phyloP scores from a whole-genome alignment of 2,113 vertebrate species.

The Entelurus aequoreus region DNA sequence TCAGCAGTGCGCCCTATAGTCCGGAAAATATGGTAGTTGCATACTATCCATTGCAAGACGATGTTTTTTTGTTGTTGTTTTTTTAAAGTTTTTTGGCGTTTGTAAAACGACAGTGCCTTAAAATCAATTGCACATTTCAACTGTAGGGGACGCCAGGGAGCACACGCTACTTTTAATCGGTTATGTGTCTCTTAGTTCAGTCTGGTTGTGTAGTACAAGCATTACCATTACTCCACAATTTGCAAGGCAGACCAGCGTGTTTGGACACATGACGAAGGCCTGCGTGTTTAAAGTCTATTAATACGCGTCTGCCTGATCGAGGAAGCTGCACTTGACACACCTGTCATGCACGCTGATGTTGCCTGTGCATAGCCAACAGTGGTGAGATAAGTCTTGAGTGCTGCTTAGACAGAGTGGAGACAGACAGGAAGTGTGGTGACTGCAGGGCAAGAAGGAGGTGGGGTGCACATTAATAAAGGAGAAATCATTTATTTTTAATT shows the following conservation, averaged over 20 bases:
- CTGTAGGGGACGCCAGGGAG: no score
- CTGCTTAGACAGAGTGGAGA: slow-evolving; percentile 54
- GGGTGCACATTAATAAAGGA: slow-evolving; percentile 74
- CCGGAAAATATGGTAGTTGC: no score
- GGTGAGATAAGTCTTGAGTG: slow-evolving; percentile 37
- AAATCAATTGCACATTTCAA: no score
- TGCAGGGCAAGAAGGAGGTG: slow-evolving; percentile 21
- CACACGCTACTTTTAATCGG: no score
- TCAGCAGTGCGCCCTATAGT: no score
- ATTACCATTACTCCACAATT: slow-evolving; percentile 7
- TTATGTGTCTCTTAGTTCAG: background rate
- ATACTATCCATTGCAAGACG: no score
- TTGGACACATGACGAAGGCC: slow-evolving; percentile 31
- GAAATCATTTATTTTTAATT: slow-evolving; percentile 85
- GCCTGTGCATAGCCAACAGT: no score
- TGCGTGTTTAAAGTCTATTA: slow-evolving; percentile 36
- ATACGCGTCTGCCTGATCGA: slow-evolving; percentile 17
- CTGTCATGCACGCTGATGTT: slow-evolving; percentile 1
- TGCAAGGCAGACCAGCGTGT: slow-evolving; percentile 31
- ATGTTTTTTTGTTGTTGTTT: no score
- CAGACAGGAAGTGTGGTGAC: slow-evolving; percentile 57
- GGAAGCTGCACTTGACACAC: slow-evolving; percentile 18
- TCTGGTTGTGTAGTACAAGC: slow-evolving; percentile 5
- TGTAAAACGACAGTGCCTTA: no score
- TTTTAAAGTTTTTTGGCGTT: no score